Percentiles rank a stretch among this genome's conserved stretches.
Conservation (phyloP, 2,888 invertebrate genomes). For the Pseudanteris insignis region DNA sequence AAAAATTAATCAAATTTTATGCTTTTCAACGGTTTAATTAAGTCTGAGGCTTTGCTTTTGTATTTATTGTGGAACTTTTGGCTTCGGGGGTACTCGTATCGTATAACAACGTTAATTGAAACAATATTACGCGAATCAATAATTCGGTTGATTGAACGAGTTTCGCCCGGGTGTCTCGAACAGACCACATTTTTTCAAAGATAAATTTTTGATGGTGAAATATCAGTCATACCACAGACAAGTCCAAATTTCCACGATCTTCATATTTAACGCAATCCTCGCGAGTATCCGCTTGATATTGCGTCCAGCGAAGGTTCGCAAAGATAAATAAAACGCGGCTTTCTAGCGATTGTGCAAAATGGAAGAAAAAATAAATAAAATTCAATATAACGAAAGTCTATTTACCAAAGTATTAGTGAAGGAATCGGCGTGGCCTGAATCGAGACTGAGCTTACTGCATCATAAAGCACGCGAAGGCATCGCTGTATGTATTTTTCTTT, state of each 20-base stretch:
- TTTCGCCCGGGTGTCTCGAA: too few relatives aligned
- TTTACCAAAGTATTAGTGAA: conserved; percentile 33
- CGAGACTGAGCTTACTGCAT: conserved; percentile 31
- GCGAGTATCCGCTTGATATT: conserved; percentile 24
- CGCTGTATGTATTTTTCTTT: conserved; percentile 41
- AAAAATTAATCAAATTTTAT: too few relatives aligned
- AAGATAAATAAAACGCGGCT: conserved; percentile 30
- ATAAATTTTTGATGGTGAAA: too few relatives aligned
- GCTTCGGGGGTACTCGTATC: too few relatives aligned
- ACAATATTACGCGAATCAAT: too few relatives aligned
- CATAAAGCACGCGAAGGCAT: conserved; percentile 33
- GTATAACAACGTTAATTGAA: too few relatives aligned
- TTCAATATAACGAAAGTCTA: conserved; percentile 37
- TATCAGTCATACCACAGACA: too few relatives aligned
- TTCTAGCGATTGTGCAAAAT: conserved; percentile 26
- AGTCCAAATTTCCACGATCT: too few relatives aligned
- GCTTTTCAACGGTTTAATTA: too few relatives aligned
- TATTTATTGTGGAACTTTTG: too few relatives aligned
- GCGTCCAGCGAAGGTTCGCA: conserved; percentile 20
- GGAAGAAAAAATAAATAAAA: conserved; percentile 22
- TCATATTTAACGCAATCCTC: conserved; percentile 24
- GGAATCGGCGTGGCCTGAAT: conserved; percentile 31
- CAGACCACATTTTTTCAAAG: conserved; percentile 2
- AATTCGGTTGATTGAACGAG: too few relatives aligned
- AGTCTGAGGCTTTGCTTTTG: too few relatives aligned